Conservation (phyloP, 2,113 vertebrate genomes). For the Rhinichthys klamathensis region DNA sequence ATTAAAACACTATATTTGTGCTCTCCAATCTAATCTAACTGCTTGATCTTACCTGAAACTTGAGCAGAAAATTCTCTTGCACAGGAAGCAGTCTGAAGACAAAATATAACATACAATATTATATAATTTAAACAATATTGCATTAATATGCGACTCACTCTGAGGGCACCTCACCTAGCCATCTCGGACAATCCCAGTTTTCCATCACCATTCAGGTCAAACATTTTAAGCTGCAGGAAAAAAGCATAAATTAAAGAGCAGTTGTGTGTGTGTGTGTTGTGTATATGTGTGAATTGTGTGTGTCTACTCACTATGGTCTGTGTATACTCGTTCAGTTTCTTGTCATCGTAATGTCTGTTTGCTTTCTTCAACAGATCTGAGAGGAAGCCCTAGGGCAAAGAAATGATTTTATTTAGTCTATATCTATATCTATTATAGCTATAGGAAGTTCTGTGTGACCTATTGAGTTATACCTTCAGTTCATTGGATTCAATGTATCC, state of each 20-base stretch:
- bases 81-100: conserved; percentile 81
- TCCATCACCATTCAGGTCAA: conserved; percentile 92
- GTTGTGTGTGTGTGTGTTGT: background rate
- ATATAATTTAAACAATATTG: background rate
- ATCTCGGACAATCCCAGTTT: conserved; percentile 95
- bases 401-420: background rate
- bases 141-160: background rate
- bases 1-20: background rate
- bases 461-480: conserved; percentile 85
- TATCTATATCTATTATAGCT: background rate
- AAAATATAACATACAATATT: background rate
- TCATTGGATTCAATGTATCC: conserved; percentile 98
- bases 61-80: conserved; percentile 86
- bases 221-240: conserved; percentile 87
- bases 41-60: conserved; percentile 79
- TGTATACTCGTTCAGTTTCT: conserved; percentile 94
- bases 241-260: conserved; percentile 39
- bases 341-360: conserved; percentile 88
- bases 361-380: conserved; percentile 95
- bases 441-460: conserved; percentile 3
- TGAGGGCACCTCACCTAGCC: conserved; percentile 83
- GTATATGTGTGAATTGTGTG: background rate
- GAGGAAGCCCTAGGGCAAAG: conserved; percentile 84
- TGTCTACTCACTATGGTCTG: conserved; percentile 89
- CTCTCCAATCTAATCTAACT: background rate